Conservation (phyloP, 2,888 invertebrate genomes). For the Sarcophaga carnaria region DNA sequence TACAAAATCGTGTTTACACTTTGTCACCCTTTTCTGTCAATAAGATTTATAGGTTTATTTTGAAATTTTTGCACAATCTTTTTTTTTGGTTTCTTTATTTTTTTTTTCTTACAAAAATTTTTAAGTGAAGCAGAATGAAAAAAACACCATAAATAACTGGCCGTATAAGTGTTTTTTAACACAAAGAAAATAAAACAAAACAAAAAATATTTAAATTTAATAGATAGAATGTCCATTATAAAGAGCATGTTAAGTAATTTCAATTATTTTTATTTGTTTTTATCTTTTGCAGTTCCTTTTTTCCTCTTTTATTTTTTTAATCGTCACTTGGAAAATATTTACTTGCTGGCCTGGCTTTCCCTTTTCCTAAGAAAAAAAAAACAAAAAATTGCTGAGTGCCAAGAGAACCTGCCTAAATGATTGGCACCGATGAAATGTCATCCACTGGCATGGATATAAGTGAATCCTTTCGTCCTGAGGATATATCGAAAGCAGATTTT, state of each 20-base stretch:
- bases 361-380: background rate
- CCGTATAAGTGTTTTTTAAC: conserved; percentile 47
- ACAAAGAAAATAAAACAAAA: conserved; percentile 23
- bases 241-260: conserved; percentile 14
- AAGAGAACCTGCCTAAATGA: conserved; percentile 74
- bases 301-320: background rate
- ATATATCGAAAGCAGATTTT: conserved; percentile 93
- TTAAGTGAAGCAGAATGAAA: conserved; percentile 22
- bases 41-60: conserved; percentile 76
- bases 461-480: conserved; percentile 90
- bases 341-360: background rate
- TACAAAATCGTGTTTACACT: conserved; percentile 80
- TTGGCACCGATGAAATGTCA: conserved; percentile 82
- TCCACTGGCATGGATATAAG: conserved; percentile 89
- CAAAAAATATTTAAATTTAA: conserved; percentile 25
- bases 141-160: conserved; percentile 37
- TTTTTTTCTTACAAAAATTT: conserved; percentile 25
- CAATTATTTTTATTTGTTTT: background rate
- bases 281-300: background rate
- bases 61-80: conserved; percentile 38
- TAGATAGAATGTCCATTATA: conserved; percentile 42
- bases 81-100: background rate
- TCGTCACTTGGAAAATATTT: background rate
- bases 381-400: background rate
- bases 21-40: conserved; percentile 80